phyloP scores from a whole-genome alignment of 2,888 invertebrate genomes.

The Diloba caeruleocephala region DNA sequence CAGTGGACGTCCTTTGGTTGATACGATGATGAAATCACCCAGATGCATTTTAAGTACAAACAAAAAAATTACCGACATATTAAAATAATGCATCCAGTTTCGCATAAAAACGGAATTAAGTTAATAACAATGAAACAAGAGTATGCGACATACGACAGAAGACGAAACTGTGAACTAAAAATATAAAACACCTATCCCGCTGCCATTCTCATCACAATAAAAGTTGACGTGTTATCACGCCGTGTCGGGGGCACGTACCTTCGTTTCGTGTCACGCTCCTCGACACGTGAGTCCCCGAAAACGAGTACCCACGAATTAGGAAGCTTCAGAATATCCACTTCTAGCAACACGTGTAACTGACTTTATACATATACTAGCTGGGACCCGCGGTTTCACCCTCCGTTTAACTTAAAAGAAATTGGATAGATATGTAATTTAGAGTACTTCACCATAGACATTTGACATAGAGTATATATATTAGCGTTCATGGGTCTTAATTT shows the following conservation, averaged over 20 bases:
- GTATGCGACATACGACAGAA: neutral
- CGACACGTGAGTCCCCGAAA: slow-evolving; percentile 41
- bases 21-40: no score
- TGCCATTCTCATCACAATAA: slow-evolving; percentile 57
- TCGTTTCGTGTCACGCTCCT: slow-evolving; percentile 42
- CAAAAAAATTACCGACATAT: no score
- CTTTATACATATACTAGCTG: neutral
- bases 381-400: no score
- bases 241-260: slow-evolving; percentile 49
- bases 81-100: no score
- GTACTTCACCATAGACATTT: no score
- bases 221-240: slow-evolving; percentile 57
- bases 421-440: no score
- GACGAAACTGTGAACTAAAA: slow-evolving; percentile 30
- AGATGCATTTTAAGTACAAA: no score
- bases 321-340: slow-evolving; percentile 35
- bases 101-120: neutral
- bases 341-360: neutral
- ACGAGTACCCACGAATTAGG: slow-evolving; percentile 30
- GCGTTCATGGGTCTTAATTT: no score
- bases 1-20: no score
- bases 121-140: neutral
- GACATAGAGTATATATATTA: no score
- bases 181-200: slow-evolving; percentile 39
- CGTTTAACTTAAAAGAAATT: no score